Percentiles rank a stretch among this genome's conserved stretches.
Conservation (phyloP, 1,140 invertebrate species). For the Sitobion miscanthi region DNA sequence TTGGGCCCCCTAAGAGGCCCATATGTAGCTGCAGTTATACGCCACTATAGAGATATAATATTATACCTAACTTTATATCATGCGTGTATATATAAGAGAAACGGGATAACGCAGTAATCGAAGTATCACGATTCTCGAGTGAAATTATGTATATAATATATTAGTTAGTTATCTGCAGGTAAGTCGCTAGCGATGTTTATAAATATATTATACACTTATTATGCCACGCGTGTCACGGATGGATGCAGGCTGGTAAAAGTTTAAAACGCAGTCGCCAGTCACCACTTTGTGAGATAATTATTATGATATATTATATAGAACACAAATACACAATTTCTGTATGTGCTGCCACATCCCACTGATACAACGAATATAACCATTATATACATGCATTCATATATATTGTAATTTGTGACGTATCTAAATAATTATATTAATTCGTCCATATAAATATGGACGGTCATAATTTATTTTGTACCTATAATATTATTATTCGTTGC, state of each 20-base stretch:
- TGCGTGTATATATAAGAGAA: background rate
- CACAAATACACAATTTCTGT: background rate
- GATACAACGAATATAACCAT: too few species aligned
- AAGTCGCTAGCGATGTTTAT: background rate
- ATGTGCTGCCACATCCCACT: too few species aligned
- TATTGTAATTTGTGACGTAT: background rate
- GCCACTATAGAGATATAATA: too few species aligned
- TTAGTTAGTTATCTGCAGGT: background rate
- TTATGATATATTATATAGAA: background rate
- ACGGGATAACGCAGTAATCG: background rate
- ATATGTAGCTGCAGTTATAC: too few species aligned
- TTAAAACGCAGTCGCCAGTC: background rate
- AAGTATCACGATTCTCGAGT: background rate
- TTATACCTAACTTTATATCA: too few species aligned
- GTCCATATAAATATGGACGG: background rate
- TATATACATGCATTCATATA: too few species aligned
- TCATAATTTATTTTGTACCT: background rate
- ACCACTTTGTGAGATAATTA: background rate
- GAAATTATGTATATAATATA: background rate
- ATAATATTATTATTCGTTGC: background rate
- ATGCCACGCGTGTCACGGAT: background rate
- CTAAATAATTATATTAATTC: background rate
- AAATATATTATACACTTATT: background rate
- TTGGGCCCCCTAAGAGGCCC: too few species aligned
- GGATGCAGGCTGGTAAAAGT: background rate